Evolutionary conservation across 1,140 invertebrate species (phyloP), one percentile per base, ranked within the genome.

Genomic region (Marisa cornuarietis): DNA sequence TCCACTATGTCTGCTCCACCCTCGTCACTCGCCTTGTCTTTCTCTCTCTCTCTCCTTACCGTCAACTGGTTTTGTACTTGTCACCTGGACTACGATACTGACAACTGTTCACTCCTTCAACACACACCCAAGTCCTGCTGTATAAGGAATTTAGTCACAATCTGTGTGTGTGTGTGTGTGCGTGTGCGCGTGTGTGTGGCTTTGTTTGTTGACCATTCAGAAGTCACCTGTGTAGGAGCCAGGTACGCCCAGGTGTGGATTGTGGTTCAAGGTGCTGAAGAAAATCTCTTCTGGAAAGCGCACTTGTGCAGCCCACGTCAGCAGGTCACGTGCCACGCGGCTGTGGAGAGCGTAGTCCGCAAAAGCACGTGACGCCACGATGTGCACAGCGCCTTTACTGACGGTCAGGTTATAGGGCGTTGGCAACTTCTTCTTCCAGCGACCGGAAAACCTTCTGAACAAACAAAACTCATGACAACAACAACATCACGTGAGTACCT

Each of bases 281-380:
- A 86, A 84, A 8, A 66, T 74, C 63, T 88, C 87, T 66, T 88
- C 87, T 18, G 87, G 87, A 22, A 82, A 73, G 18, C 31, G 69
- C 3, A 79, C 87, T 22, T 83, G 76, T 52, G 78, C 72, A 22
- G 76, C 61, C 87, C 87, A 88, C 5, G 86, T 66, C 22, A 84
- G 54, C 22, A 88, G 78, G 16, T 79, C 79, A 13, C 65, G 68
- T 61, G 83, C 80, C n/a, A 75, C 66, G 31, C 72, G 62, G 62
- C 71, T 76, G 66, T 78, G 61, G 31, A 84, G 63, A 13, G 81
- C 71, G 79, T 79, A 88, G 71, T 84, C 79, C 24, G 85, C 82
- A 72, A 85, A 88, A 16, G 65, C 71, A 52, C 86, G 65, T 22
- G 65, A 79, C 66, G 82, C 81, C 9, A 75, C 72, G 68, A 83